Evolutionary conservation across 2,797 vertebrate genomes (phyloP).

Genomic region (Aphelocoma californica): DNA sequence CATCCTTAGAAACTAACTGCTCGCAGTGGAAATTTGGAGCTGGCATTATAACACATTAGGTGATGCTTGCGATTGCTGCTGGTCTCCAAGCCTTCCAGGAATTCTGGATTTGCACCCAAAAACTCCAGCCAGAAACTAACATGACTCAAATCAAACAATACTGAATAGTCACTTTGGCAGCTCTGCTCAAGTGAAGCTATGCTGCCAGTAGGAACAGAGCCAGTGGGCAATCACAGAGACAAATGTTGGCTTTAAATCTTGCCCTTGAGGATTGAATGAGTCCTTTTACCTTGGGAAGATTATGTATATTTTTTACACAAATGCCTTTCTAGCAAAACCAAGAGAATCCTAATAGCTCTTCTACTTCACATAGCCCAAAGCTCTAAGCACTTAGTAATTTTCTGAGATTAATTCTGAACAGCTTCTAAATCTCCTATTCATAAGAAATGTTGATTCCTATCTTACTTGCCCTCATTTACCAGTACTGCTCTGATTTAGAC

Average conservation of each 20-base stretch:
- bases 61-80: not conserved
- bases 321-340: not conserved
- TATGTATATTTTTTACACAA: conserved; percentile 9
- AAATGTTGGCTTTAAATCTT: conserved; percentile 39
- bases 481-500: not conserved
- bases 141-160: not conserved
- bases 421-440: not conserved
- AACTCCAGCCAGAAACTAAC: conserved; percentile 35
- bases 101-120: conserved; percentile 41
- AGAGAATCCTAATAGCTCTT: not conserved
- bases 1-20: not conserved
- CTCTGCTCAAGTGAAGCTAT: not conserved
- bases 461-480: not conserved
- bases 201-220: conserved; percentile 11
- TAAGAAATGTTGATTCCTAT: not conserved
- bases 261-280: not conserved
- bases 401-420: not conserved
- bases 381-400: not conserved
- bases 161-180: not conserved
- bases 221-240: not conserved
- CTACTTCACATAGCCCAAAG: not conserved
- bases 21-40: not conserved
- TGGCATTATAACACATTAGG: not conserved
- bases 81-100: conserved; percentile 44
- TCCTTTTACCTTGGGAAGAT: conserved; percentile 26